Conservation (phyloP, 2,888 invertebrate genomes). For the Fissipunctia ypsillon region DNA sequence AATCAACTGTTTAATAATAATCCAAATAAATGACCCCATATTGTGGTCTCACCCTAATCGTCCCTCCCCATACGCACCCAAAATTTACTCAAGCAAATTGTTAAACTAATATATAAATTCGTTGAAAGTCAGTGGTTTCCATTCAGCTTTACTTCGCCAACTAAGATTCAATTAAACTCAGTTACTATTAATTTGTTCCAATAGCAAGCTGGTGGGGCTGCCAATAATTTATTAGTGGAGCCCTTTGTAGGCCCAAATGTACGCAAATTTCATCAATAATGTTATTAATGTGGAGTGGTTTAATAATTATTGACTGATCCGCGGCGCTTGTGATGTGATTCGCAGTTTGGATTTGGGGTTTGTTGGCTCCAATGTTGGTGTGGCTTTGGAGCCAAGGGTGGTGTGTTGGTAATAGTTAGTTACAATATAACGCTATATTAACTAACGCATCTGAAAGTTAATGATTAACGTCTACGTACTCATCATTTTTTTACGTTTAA, state of each 20-base stretch:
- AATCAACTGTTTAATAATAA: constrained; percentile 4
- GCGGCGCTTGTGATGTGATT: constrained; percentile 45
- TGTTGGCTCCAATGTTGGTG: constrained; percentile 23
- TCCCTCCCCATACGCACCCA: constrained; percentile 52
- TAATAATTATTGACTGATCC: constrained; percentile 67
- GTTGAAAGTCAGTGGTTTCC: constrained; percentile 77
- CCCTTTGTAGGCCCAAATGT: constrained; percentile 66
- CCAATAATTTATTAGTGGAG: constrained; percentile 71
- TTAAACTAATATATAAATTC: constrained; percentile 81
- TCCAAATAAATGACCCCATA: constrained; percentile 12
- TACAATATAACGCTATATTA: too few relatives aligned
- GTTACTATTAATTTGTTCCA: constrained; percentile 76
- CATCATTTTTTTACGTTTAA: neutral
- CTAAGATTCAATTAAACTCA: constrained; percentile 79
- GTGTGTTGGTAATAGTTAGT: neutral
- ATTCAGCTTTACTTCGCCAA: constrained; percentile 70
- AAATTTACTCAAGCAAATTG: constrained; percentile 76
- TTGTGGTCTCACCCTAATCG: constrained; percentile 45
- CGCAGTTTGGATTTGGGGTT: constrained; percentile 27
- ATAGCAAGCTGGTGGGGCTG: constrained; percentile 68
- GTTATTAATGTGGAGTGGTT: constrained; percentile 68
- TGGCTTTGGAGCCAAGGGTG: neutral
- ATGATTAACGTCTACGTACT: neutral
- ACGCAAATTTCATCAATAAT: constrained; percentile 74
- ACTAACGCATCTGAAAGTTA: too few relatives aligned